Evolutionary conservation across 2,888 invertebrate species (phyloP).

Genomic region (Ganaspis brasiliensis): DNA sequence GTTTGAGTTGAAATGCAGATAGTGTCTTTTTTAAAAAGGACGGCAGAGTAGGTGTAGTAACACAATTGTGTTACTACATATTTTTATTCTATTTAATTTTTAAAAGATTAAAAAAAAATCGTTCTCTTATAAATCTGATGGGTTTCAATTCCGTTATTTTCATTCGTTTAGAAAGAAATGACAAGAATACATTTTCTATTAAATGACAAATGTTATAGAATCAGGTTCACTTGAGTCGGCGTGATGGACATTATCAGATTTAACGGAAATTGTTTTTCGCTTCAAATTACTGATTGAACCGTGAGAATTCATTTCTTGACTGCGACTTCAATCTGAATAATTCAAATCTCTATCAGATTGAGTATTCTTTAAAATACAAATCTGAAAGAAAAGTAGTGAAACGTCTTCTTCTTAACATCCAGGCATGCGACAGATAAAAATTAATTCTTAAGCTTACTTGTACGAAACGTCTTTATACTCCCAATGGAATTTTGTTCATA

Average conservation of each 20-base stretch:
- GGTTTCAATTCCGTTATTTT: too few relatives aligned
- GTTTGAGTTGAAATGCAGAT: too few relatives aligned
- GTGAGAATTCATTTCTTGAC: slow-evolving; percentile 29
- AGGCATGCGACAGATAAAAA: slow-evolving; percentile 13
- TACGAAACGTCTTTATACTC: slow-evolving; percentile 35
- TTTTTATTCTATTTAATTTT: too few relatives aligned
- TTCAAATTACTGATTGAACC: slow-evolving; percentile 38
- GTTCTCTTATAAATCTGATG: too few relatives aligned
- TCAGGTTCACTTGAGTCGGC: slow-evolving; percentile 20
- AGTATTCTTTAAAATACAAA: slow-evolving; percentile 39
- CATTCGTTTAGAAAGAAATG: not conserved
- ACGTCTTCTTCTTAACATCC: not conserved
- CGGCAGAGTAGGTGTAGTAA: too few relatives aligned
- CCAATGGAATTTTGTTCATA: slow-evolving; percentile 23
- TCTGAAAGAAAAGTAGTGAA: slow-evolving; percentile 32
- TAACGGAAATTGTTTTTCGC: slow-evolving; percentile 40
- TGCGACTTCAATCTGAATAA: slow-evolving; percentile 23
- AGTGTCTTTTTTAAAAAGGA: too few relatives aligned
- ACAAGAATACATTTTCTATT: not conserved
- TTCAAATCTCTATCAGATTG: slow-evolving; percentile 31
- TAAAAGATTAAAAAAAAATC: too few relatives aligned
- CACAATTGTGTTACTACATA: too few relatives aligned
- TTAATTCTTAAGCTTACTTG: slow-evolving; percentile 24
- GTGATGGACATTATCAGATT: slow-evolving; percentile 40
- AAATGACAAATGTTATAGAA: not conserved